These are phyloP conservation scores for Amblyornis subalaris DNA, from an alignment of 2,113 vertebrate genomes.

Conservation along the genomic window DNA sequence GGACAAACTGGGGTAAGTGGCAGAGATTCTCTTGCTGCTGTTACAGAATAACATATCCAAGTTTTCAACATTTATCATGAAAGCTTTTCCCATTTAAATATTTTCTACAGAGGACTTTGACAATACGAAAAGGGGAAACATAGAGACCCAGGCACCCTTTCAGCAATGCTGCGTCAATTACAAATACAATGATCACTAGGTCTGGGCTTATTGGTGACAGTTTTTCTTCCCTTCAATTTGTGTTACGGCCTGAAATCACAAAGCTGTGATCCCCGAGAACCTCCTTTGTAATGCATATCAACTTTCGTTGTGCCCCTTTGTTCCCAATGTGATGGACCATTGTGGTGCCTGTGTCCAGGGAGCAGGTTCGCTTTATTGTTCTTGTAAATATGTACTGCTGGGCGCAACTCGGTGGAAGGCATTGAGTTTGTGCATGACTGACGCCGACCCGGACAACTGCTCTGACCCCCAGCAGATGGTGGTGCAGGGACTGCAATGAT, in stretches of 20 bases:
- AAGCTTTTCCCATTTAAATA: not conserved
- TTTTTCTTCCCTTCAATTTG: constrained; percentile 38
- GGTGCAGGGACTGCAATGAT: constrained; percentile 81
- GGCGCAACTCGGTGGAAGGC: constrained; percentile 72
- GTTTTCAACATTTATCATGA: not conserved
- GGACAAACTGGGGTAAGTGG: not conserved
- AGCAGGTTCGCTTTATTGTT: constrained; percentile 84
- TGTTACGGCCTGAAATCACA: constrained; percentile 39
- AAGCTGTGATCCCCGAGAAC: constrained; percentile 30
- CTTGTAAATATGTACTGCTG: constrained; percentile 77
- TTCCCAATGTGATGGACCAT: constrained; percentile 71
- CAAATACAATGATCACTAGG: not conserved
- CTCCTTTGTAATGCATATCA: constrained; percentile 84
- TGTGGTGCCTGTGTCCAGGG: constrained; percentile 68
- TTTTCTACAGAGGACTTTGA: not conserved
- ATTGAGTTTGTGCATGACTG: constrained; percentile 69
- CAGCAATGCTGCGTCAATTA: not conserved
- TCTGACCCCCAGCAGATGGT: constrained; percentile 87
- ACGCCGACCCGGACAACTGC: constrained; percentile 81
- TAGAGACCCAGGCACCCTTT: not conserved
- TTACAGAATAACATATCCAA: not conserved
- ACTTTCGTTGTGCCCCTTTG: constrained; percentile 74
- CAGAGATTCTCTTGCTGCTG: not conserved
- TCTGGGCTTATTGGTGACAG: constrained; percentile 22
- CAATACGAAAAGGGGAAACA: not conserved